Evolutionary conservation across 2,797 vertebrate genomes (phyloP).

Genomic region (Lepilemur ruficaudatus): DNA sequence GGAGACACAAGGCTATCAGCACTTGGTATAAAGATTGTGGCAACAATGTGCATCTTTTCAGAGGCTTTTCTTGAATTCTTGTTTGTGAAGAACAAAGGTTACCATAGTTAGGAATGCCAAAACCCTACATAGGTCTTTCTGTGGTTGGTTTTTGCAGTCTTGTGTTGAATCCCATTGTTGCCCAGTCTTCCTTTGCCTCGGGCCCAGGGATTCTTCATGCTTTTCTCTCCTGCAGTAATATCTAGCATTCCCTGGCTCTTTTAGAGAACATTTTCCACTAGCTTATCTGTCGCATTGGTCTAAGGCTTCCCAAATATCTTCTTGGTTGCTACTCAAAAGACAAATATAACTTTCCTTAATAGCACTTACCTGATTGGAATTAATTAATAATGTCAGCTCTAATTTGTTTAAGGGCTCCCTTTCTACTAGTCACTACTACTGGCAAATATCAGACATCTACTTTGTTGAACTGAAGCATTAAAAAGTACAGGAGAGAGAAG

Average conservation of each 20-base stretch:
- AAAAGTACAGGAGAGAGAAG: neutral
- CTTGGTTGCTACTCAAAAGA: neutral
- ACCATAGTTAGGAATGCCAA: neutral
- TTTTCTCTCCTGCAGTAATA: neutral
- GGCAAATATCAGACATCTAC: neutral
- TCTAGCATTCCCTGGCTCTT: neutral
- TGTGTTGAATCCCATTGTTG: rapidly evolving
- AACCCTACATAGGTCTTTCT: neutral
- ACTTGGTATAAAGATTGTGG: neutral
- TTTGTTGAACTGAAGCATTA: neutral
- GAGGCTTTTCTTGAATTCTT: neutral
- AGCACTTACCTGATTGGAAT: neutral
- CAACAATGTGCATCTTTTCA: neutral
- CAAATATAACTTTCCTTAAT: neutral
- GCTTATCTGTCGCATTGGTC: neutral
- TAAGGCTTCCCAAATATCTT: neutral
- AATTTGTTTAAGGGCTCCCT: neutral
- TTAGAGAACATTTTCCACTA: neutral
- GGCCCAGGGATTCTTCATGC: neutral
- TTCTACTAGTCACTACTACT: neutral
- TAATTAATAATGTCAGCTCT: neutral
- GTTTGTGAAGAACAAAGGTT: neutral
- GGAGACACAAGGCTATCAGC: neutral
- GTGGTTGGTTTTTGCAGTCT: neutral
- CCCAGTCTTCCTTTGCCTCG: neutral